Percentiles rank a stretch among this genome's conserved stretches.
Evolutionary conservation across 2,797 vertebrate genomes (phyloP).

Genomic region (Cirrhinus mrigala): DNA sequence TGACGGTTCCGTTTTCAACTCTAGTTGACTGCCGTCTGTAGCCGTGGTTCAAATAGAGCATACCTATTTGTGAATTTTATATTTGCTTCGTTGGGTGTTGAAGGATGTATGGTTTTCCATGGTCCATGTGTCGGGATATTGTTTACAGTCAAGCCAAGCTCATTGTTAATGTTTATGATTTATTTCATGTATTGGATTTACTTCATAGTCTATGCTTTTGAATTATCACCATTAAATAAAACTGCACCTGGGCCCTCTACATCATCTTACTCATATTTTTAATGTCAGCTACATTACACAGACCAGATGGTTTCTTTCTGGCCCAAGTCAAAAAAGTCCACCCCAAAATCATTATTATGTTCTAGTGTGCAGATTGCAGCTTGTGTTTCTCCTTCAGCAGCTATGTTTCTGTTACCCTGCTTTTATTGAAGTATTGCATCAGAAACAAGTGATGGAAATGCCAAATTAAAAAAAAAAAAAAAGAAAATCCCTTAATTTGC

Average conservation of each 20-base stretch:
- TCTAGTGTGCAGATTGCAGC: background rate
- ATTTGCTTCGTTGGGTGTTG: too few species aligned
- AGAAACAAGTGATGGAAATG: too few species aligned
- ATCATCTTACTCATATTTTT: background rate
- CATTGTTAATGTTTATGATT: background rate
- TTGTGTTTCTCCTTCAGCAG: background rate
- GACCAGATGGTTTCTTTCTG: background rate
- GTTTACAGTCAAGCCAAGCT: background rate
- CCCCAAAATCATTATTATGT: background rate
- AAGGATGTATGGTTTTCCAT: too few species aligned
- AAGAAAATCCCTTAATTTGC: too few species aligned
- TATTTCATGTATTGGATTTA: background rate
- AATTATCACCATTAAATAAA: background rate
- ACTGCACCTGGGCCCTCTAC: background rate
- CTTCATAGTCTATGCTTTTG: background rate
- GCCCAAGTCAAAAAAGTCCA: background rate
- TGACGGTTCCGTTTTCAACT: too few species aligned
- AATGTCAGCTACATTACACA: background rate
- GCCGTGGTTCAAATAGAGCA: too few species aligned
- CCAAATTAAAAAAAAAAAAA: too few species aligned
- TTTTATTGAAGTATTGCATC: too few species aligned
- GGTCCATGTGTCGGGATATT: too few species aligned
- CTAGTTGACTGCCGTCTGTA: too few species aligned
- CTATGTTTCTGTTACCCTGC: too few species aligned
- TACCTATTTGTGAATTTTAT: too few species aligned